These are phyloP conservation scores for Anisognathus igniventris DNA, from an alignment of 2,797 vertebrate species.

Conservation along the genomic window DNA sequence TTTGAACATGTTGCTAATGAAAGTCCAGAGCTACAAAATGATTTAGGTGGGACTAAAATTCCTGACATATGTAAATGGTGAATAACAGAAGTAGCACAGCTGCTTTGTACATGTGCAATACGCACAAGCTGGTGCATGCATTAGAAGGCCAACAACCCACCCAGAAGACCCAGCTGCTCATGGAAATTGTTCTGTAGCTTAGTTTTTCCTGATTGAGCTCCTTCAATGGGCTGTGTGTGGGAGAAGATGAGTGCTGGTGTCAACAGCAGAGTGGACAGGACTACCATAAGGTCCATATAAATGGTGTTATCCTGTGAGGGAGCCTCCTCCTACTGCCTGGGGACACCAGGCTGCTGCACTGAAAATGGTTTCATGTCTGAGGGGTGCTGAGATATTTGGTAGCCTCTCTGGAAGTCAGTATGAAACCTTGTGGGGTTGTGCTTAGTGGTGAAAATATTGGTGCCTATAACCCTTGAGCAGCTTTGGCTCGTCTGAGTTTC, in stretches of 20 bases:
- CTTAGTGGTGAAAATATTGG: background rate
- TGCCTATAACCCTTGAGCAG: background rate
- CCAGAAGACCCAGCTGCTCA: background rate
- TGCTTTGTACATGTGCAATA: background rate
- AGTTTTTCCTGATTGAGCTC: background rate
- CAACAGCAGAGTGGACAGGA: background rate
- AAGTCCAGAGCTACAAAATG: background rate
- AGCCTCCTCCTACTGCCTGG: background rate
- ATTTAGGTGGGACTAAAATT: background rate
- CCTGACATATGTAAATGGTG: background rate
- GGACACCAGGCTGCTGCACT: background rate
- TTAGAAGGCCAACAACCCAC: background rate
- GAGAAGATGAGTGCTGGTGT: background rate
- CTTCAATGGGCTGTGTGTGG: background rate
- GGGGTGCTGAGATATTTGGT: background rate
- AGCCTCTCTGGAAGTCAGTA: background rate
- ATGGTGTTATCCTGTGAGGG: background rate
- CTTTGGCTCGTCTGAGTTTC: background rate
- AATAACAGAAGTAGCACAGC: background rate
- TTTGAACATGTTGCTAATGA: background rate
- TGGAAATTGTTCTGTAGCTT: background rate
- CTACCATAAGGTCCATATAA: background rate
- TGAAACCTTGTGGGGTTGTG: rapidly evolving
- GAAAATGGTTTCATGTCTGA: background rate
- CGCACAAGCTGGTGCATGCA: rapidly evolving